phyloP scores from a whole-genome alignment of 2,888 invertebrate genomes.

The Microplitis deprimator region DNA sequence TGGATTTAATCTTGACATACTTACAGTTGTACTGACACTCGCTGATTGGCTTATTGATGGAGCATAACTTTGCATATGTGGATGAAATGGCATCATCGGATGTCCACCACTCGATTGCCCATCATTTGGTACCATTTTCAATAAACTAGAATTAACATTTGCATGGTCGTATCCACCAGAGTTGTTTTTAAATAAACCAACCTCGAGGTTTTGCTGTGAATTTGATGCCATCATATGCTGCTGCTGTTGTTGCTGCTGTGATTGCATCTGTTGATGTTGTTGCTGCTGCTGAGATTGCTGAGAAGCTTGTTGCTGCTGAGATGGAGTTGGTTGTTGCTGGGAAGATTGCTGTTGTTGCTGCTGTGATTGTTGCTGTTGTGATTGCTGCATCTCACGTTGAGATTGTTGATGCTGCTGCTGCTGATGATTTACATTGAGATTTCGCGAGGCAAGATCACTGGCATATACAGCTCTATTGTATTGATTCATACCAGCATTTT shows the following conservation, averaged over 20 bases:
- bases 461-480: conserved; percentile 64
- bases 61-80: conserved; percentile 64
- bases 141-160: conserved; percentile 66
- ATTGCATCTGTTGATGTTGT: conserved; percentile 58
- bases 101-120: conserved; percentile 57
- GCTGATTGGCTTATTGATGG: conserved; percentile 64
- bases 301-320: conserved; percentile 61
- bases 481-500: conserved; percentile 55
- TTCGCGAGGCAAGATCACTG: conserved; percentile 58
- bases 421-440: conserved; percentile 54
- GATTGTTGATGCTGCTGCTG: conserved; percentile 52
- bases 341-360: conserved; percentile 52
- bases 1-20: conserved; percentile 82
- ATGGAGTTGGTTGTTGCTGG: conserved; percentile 61
- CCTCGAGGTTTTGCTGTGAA: conserved; percentile 62
- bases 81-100: conserved; percentile 61
- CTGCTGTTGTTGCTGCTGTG: conserved; percentile 56
- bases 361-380: conserved; percentile 45
- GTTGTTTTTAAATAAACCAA: conserved; percentile 62
- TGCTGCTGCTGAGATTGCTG: conserved; percentile 55
- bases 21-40: conserved; percentile 72
- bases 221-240: conserved; percentile 62
- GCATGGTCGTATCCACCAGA: conserved; percentile 62
- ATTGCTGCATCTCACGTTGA: conserved; percentile 28
- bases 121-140: conserved; percentile 71